Evolutionary conservation across 2,113 vertebrate species (phyloP), one percentile per base, ranked within the genome.

Genomic region (Trochalopteron elliotii): DNA sequence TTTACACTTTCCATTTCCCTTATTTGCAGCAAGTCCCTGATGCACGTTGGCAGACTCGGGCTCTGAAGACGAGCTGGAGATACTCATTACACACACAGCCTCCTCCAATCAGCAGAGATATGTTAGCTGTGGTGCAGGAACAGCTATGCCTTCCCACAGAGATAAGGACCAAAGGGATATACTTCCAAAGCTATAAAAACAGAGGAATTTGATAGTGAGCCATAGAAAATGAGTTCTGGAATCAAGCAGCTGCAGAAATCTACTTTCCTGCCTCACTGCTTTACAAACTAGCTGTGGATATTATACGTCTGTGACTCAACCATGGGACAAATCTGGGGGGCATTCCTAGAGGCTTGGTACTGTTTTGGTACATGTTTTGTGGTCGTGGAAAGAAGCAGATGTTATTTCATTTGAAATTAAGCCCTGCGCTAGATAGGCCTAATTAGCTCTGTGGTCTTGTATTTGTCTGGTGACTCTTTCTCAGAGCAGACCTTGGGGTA

Each of bases 171-270:
- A 85, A 85, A 83, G 57, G 56, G 59, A 88, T 52, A 83, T 31
- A 23, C 50, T 71, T 94, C 63, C 55, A 77, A 80, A 70, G 33
- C 44, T 52, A 27, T 85, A 86, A 93, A 93, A 77, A 15, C 12
- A 0, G 4, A 75, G 65, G 75, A 84, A 84, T 90, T 89, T 89
- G 69, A 79, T 71, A 49, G 20, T 0, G 0, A 89, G 53, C 37
- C 47, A 65, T 63, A 77, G 52, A 68, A 83, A 45, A 77, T 56
- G 2, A 80, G 24, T 74, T 92, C 53, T 95, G 56, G 27, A 90
- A 16, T 74, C 44, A 90, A 83, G 59, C 90, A 83, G 88, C 85
- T 92, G 79, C 82, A 96, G 83, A 91, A 96, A 70, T 83, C 52
- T 74, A 50, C 40, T 90, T 83, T 91, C 17, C 50, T 74, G 78